These are phyloP conservation scores for Drosophila cyrtoloma DNA, from an alignment of 2,888 invertebrate genomes.

Conservation along the genomic window DNA sequence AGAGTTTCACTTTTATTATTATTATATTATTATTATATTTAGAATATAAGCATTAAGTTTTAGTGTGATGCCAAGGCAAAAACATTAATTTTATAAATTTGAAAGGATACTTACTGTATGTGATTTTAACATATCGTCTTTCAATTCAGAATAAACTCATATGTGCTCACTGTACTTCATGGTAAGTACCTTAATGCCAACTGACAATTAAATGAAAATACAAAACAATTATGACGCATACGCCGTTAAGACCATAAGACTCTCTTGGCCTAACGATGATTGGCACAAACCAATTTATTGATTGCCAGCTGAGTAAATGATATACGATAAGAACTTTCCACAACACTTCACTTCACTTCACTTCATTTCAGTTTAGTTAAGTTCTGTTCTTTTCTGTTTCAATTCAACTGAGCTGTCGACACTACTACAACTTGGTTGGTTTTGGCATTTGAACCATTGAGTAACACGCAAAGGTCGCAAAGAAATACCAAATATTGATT, in stretches of 20 bases:
- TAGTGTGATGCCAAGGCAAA: not conserved
- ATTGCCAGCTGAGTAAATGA: conserved; percentile 58
- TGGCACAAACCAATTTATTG: conserved; percentile 62
- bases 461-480: conserved; percentile 72
- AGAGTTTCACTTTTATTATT: not conserved
- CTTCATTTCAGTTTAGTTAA: conserved; percentile 15
- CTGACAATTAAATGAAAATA: conserved; percentile 47
- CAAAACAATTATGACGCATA: conserved; percentile 55
- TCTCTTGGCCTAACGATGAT: conserved; percentile 30
- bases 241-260: conserved; percentile 12
- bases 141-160: not conserved
- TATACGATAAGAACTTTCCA: conserved; percentile 31
- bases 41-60: not conserved
- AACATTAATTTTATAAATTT: not conserved
- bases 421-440: conserved; percentile 28
- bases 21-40: not conserved
- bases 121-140: not conserved
- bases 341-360: conserved; percentile 25
- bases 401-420: conserved; percentile 34
- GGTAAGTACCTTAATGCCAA: conserved; percentile 12
- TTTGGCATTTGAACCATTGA: conserved; percentile 55
- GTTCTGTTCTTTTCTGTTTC: conserved; percentile 19
- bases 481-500: conserved; percentile 66
- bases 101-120: not conserved
- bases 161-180: conserved; percentile 1